Evolutionary conservation across 2,888 invertebrate species (phyloP), one percentile per base, ranked within the genome.

Genomic region (Limnephilus rhombicus): DNA sequence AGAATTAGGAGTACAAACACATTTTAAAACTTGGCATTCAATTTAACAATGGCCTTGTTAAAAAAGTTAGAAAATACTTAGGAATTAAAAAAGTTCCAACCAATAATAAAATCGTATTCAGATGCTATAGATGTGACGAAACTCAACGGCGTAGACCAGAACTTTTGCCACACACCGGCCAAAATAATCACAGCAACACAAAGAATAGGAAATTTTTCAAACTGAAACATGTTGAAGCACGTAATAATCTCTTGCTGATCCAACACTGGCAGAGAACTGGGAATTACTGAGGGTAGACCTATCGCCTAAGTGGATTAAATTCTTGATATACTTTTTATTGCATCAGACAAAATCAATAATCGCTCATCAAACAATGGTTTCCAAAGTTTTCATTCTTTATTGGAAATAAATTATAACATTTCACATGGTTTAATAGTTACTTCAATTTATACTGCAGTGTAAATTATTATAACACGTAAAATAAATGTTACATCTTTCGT

Each of bases 121-220:
- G 87, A 24, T 88, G 90, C 49, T 18, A 92, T 82, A 34, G 85
- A 90, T 53, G 92, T 82, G 24, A 93, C 91, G 3, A 92, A 90
- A 81, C 90, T 91, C 45, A 34, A 45, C 7, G 90, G 90, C 24
- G 68, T 53, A 34, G 88, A 82, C 53, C 82, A 90, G 45, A 91
- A 37, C 45, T 94, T 94, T 94, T 95, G 95, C 93, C 95, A 95
- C 29, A 95, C 49, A 29, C 53, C 29, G 3, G 85, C 83, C 11
- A 88, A 13, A 37, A 37, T 37, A 11, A 83, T 34, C 29, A 83
- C 68, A 24, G 31, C 82, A 89, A 91, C 15, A 91, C 89, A 91
- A 24, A 89, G 29, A 89, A 88, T 2, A 89, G 68, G 29, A 45
- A 37, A 89, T 41, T 91, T 91, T 81, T 85, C 88, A 83, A 89